phyloP scores from a whole-genome alignment of 1,140 invertebrate genomes.

The Diabrotica undecimpunctata region DNA sequence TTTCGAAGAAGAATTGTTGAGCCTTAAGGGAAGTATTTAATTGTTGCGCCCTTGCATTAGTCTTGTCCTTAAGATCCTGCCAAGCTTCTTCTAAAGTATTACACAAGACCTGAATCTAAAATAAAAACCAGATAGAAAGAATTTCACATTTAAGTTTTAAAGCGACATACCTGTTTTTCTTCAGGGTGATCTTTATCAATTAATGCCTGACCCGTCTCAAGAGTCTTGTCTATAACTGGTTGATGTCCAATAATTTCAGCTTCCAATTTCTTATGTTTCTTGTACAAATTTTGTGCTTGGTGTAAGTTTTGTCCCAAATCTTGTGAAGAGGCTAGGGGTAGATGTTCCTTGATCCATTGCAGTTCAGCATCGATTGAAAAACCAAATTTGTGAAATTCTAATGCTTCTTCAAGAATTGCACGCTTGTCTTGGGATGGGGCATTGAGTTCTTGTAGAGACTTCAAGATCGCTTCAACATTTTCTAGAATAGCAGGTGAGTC shows the following conservation, averaged over 20 bases:
- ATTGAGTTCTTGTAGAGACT: conserved; percentile 58
- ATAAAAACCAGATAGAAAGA: conserved; percentile 7
- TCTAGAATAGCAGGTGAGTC: conserved; percentile 82
- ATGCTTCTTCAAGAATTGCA: conserved; percentile 73
- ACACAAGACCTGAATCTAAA: conserved; percentile 63
- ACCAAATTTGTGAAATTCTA: conserved; percentile 86
- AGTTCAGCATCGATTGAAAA: conserved; percentile 92
- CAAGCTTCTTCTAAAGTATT: conserved; percentile 63
- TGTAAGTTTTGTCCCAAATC: conserved; percentile 78
- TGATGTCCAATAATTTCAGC: conserved; percentile 80
- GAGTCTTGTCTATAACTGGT: conserved; percentile 75
- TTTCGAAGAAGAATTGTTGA: conserved; percentile 88
- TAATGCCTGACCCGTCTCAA: conserved; percentile 68
- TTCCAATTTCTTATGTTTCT: conserved; percentile 91
- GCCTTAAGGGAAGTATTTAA: conserved; percentile 82
- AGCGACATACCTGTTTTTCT: conserved; percentile 60
- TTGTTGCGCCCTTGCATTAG: conserved; percentile 67
- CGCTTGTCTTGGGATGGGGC: conserved; percentile 64
- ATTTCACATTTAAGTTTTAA: not conserved
- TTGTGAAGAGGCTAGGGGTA: conserved; percentile 74
- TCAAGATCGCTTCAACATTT: conserved; percentile 71
- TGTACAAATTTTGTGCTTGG: conserved; percentile 86
- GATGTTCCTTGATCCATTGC: conserved; percentile 92
- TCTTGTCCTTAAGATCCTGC: conserved; percentile 65
- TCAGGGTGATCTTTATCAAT: conserved; percentile 74